Percentiles rank a stretch among this genome's conserved stretches.
These are phyloP conservation scores for Drosophila rubida DNA, from an alignment of 2,888 invertebrate genomes.

Conservation along the genomic window DNA sequence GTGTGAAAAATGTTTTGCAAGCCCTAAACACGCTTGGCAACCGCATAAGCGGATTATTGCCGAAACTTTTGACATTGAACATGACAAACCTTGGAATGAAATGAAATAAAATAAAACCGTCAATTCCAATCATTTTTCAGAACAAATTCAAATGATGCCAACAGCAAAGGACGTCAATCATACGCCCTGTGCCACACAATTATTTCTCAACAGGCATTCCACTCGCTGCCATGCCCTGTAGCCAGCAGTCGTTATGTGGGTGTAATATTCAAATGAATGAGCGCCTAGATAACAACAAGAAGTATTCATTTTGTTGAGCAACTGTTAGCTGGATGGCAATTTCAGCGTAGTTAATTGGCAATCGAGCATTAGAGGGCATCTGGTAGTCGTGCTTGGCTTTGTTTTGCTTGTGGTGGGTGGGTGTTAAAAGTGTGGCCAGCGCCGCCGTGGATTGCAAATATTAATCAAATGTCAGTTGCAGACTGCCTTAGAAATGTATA, in stretches of 20 bases:
- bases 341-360: neutral
- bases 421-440: slow-evolving; percentile 23
- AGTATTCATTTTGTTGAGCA: neutral
- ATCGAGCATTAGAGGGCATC: neutral
- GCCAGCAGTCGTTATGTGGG: neutral
- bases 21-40: neutral
- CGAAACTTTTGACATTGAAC: slow-evolving; percentile 46
- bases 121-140: slow-evolving; percentile 36
- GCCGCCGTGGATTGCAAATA: slow-evolving; percentile 49
- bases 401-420: slow-evolving; percentile 11
- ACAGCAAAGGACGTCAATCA: slow-evolving; percentile 55
- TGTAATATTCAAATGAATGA: neutral
- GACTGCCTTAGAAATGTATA: slow-evolving; percentile 57
- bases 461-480: slow-evolving; percentile 73
- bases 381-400: neutral
- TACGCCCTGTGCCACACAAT: slow-evolving; percentile 44
- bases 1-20: slow-evolving; percentile 16
- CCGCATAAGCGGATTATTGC: slow-evolving; percentile 32
- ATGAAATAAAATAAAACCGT: slow-evolving; percentile 15
- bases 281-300: neutral
- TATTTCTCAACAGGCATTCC: slow-evolving; percentile 22
- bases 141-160: slow-evolving; percentile 27
- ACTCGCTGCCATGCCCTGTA: slow-evolving; percentile 22
- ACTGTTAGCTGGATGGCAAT: too few species aligned
- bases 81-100: slow-evolving; percentile 22